Conservation (phyloP, 2,113 vertebrate species). For the Acanthisitta chloris region DNA sequence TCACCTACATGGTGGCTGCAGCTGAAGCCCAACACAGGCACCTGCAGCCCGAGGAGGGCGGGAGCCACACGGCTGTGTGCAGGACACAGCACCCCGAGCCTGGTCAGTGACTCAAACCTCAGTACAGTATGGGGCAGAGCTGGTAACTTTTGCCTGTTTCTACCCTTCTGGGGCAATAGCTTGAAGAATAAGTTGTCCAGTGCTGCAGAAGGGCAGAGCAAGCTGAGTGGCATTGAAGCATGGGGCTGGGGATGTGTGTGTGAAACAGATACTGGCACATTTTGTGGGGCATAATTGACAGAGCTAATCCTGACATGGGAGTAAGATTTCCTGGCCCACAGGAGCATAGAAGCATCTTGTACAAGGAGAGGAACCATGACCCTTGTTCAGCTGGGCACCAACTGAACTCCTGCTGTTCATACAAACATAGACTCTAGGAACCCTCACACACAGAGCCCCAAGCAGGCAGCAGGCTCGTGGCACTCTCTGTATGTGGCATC, state of each 20-base stretch:
- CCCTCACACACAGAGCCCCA: background rate
- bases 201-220: background rate
- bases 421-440: background rate
- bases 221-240: background rate
- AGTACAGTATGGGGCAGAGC: background rate
- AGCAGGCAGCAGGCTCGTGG: background rate
- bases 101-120: background rate
- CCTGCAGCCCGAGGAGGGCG: background rate
- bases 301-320: background rate
- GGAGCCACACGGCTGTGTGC: background rate
- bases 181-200: background rate
- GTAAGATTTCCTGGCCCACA: background rate
- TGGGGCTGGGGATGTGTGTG: background rate
- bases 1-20: fast-evolving
- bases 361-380: background rate
- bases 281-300: background rate
- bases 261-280: background rate
- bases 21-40: background rate
- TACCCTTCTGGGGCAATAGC: background rate
- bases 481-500: background rate
- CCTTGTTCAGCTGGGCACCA: background rate
- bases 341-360: background rate
- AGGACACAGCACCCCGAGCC: background rate
- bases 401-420: background rate
- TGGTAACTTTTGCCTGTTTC: background rate